Evolutionary conservation across 2,113 vertebrate species (phyloP).

Genomic region (Lamprotornis superbus): DNA sequence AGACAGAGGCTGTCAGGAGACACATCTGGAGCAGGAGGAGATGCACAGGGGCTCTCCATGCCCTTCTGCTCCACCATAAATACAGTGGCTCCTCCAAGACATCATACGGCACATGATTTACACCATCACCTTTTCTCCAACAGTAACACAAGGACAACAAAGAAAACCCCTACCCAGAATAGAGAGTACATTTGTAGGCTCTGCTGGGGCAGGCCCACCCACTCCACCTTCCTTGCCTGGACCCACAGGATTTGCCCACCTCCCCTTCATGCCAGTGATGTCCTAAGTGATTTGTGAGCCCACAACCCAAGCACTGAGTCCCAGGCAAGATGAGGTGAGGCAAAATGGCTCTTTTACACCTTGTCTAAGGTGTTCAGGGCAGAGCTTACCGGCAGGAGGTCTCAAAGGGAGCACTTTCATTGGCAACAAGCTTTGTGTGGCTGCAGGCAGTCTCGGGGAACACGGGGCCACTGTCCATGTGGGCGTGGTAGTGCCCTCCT

Average conservation of each 20-base stretch:
- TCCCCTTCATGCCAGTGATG: neutral
- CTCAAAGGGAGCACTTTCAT: slow-evolving; percentile 84
- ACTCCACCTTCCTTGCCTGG: fast-evolving
- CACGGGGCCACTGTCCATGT: slow-evolving; percentile 90
- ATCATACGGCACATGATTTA: neutral
- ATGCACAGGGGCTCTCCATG: neutral
- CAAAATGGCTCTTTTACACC: neutral
- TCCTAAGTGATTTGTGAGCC: neutral
- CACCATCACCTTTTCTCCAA: neutral
- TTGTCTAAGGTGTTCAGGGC: fast-evolving
- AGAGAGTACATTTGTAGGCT: neutral
- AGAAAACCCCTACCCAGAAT: neutral
- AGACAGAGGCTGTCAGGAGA: slow-evolving; percentile 38
- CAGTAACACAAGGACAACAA: neutral
- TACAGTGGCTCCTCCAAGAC: neutral
- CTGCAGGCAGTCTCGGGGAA: slow-evolving; percentile 86
- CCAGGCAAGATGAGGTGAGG: fast-evolving
- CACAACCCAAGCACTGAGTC: neutral
- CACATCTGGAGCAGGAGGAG: neutral
- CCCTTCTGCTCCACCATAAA: neutral
- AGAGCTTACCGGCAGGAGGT: slow-evolving; percentile 88
- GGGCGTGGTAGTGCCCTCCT: slow-evolving; percentile 91
- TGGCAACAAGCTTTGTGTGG: slow-evolving; percentile 89
- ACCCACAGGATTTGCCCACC: neutral
- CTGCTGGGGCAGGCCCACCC: neutral